Evolutionary conservation across 2,888 invertebrate genomes (phyloP).

Genomic region (Apantesis nais): DNA sequence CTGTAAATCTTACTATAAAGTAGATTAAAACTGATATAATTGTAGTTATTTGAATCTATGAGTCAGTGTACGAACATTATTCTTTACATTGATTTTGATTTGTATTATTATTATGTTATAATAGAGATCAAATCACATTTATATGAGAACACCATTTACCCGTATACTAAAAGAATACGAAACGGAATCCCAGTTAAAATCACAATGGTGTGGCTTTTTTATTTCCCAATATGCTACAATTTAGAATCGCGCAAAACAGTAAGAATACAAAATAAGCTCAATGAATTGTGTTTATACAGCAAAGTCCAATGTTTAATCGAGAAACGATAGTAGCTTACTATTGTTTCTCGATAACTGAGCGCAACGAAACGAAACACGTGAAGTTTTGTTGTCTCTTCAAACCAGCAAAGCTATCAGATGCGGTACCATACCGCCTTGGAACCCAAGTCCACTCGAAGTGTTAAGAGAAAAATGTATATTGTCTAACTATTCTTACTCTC

Average conservation of each 20-base stretch:
- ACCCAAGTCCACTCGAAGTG: too few relatives aligned
- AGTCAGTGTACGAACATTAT: too few relatives aligned
- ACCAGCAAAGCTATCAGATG: not conserved
- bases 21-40: too few relatives aligned
- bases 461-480: too few relatives aligned
- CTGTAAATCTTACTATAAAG: too few relatives aligned
- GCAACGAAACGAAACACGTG: not conserved
- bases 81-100: too few relatives aligned
- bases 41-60: too few relatives aligned
- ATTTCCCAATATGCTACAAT: constrained; percentile 45
- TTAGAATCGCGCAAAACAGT: constrained; percentile 37
- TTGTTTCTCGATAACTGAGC: not conserved
- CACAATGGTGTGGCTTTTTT: constrained; percentile 18
- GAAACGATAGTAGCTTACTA: constrained; percentile 1
- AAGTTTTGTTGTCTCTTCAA: not conserved
- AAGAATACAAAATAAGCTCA: constrained; percentile 42
- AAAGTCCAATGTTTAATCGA: constrained; percentile 14
- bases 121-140: too few relatives aligned
- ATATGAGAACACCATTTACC: too few relatives aligned
- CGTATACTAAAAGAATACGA: not conserved
- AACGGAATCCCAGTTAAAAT: constrained; percentile 22
- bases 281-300: constrained; percentile 31
- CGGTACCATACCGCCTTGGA: not conserved
- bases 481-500: too few relatives aligned
- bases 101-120: too few relatives aligned